phyloP scores from a whole-genome alignment of 2,113 vertebrate species.

The Emydura subglobosa region DNA sequence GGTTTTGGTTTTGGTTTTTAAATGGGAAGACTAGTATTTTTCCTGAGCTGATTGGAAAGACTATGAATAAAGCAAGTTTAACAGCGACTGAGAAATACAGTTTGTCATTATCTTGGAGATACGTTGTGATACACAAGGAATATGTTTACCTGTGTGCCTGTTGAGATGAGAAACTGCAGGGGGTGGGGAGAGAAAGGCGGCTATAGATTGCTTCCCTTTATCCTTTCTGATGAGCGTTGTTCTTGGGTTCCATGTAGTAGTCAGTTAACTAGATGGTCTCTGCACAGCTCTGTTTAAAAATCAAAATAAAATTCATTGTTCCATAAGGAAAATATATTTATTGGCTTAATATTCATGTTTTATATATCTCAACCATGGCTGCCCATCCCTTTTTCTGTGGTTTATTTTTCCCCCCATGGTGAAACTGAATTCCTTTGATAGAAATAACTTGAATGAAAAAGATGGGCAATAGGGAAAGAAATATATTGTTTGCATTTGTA shows the following conservation, averaged over 20 bases:
- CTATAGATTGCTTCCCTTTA: constrained; percentile 16
- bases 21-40: background rate
- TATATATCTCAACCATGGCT: background rate
- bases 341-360: background rate
- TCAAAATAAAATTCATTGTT: constrained; percentile 44
- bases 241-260: constrained; percentile 7
- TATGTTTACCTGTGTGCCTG: constrained; percentile 14
- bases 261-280: constrained; percentile 9
- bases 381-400: background rate
- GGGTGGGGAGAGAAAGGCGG: background rate
- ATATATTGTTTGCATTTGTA: background rate
- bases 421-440: background rate
- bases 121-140: fast-evolving
- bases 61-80: background rate
- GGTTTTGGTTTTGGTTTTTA: background rate
- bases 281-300: constrained; percentile 54
- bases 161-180: background rate
- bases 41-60: background rate
- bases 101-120: background rate
- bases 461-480: background rate
- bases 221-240: background rate
- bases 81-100: background rate
- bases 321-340: background rate
- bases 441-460: background rate
- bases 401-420: background rate